These are phyloP conservation scores for Trichomalopsis sarcophagae DNA, from an alignment of 1,140 invertebrate species.

Conservation along the genomic window DNA sequence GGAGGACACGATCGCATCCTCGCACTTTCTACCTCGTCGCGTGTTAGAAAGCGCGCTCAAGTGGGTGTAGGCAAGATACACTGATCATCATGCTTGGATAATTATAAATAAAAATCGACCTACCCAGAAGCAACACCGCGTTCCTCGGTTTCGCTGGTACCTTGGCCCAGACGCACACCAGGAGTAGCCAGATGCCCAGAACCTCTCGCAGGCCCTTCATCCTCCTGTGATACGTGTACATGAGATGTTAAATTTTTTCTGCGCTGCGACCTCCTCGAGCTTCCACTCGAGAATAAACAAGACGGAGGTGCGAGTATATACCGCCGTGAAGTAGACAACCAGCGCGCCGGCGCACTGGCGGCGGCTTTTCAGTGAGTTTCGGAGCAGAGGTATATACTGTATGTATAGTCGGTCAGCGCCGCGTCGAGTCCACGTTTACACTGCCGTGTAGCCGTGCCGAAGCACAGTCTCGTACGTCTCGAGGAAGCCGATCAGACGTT, in stretches of 20 bases:
- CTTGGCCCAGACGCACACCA: neutral
- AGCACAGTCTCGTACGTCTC: neutral
- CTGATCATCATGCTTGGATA: neutral
- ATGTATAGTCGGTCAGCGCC: neutral
- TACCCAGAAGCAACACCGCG: conserved; percentile 65
- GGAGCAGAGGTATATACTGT: neutral
- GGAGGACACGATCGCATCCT: too few species aligned
- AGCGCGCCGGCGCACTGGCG: neutral
- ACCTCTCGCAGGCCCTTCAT: neutral
- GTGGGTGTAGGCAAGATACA: neutral
- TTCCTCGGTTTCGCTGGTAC: conserved; percentile 51
- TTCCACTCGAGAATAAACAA: neutral
- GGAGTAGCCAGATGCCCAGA: neutral
- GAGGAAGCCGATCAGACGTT: neutral
- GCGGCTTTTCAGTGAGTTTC: neutral
- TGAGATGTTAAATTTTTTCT: neutral
- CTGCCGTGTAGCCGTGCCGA: neutral
- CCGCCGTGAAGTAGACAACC: conserved; percentile 4
- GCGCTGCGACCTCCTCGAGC: neutral
- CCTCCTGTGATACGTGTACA: neutral
- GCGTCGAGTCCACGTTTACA: conserved; percentile 12
- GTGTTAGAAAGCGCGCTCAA: too few species aligned
- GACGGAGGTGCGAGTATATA: neutral
- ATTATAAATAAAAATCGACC: conserved; percentile 20
- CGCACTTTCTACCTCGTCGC: too few species aligned